Evolutionary conservation across 1,140 invertebrate genomes (phyloP), one percentile per base, ranked within the genome.

Genomic region (Calephelis virginiensis): DNA sequence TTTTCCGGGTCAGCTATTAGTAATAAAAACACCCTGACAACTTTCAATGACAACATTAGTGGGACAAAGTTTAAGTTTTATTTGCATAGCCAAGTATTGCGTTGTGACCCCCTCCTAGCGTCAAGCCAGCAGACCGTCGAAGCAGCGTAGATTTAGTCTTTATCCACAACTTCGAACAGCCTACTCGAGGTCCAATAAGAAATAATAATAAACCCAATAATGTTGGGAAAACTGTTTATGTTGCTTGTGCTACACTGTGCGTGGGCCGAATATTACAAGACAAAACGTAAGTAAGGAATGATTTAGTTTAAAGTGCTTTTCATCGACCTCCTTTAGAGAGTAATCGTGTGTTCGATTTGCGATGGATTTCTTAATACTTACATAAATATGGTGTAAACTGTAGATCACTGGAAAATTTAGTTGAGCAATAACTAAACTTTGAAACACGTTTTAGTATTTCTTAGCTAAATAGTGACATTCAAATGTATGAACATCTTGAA

Each of bases 51-150:
- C 69, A 61, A 66, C 47, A 70, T 71, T 61, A 62, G 68, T 72
- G 75, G 72, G 75, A 70, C 79, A 76, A 89, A 83, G 73, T 85
- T 86, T 80, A 82, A 78, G 71, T 75, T 80, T 78, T 87, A 82
- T 89, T 87, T 85, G 82, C 80, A 81, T 83, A 81, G 78, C 76
- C 80, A 75, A 82, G 74, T 82, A 86, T 89, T 89, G 83, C 84
- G 80, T 78, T 72, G 68, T 68, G 53, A 73, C 78, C 82, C 87
- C 85, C 85, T 72, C 84, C 76, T 75, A 60, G 53, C n/a, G 14
- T 40, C 63, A 63, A 76, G 72, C 70, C 75, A 74, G 80, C 70
- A 77, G 72, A 68, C 74, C 75, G 72, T 65, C 66, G 71, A 40
- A 67, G 70, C 68, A 72, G 64, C 73, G 68, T 67, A 75, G 73